Conservation (phyloP, 1,140 invertebrate genomes). For the Andrena cerasifolii region DNA sequence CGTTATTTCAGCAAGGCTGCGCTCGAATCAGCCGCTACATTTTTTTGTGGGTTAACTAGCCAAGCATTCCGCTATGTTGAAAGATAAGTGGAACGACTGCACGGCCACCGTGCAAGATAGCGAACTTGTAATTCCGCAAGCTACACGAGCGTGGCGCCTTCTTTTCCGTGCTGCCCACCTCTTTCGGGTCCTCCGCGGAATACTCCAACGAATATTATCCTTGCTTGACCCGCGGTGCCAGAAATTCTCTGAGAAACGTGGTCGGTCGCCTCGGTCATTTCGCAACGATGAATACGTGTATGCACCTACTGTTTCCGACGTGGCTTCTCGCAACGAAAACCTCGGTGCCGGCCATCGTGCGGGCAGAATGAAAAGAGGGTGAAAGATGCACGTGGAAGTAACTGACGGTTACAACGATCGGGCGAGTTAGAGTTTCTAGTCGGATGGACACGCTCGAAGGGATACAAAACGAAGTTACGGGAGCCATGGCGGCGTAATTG, state of each 20-base stretch:
- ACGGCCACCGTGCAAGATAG: slow-evolving; percentile 19
- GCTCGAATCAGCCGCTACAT: slow-evolving; percentile 39
- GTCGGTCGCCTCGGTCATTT: too few relatives aligned
- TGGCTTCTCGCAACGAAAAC: too few relatives aligned
- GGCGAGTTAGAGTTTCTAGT: slow-evolving; percentile 50
- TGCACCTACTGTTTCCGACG: too few relatives aligned
- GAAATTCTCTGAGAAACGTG: too few relatives aligned
- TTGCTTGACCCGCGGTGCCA: too few relatives aligned
- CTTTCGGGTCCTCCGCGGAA: too few relatives aligned
- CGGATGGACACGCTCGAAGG: slow-evolving; percentile 57
- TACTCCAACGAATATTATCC: neutral
- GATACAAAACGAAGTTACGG: slow-evolving; percentile 31
- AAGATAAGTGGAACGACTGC: slow-evolving; percentile 69
- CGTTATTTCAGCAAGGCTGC: slow-evolving; percentile 53
- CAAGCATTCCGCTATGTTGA: slow-evolving; percentile 65
- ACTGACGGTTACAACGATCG: slow-evolving; percentile 40
- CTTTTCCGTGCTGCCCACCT: neutral
- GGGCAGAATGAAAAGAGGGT: neutral
- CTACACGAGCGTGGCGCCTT: slow-evolving; percentile 30
- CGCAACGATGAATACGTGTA: too few relatives aligned
- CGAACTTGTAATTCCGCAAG: slow-evolving; percentile 24
- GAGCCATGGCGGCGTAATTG: slow-evolving; percentile 56
- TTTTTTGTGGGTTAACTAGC: slow-evolving; percentile 70
- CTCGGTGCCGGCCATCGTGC: neutral
- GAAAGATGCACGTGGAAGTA: neutral